Percentiles rank a stretch among this genome's conserved stretches.
These are phyloP conservation scores for Papilio machaon DNA, from an alignment of 1,140 invertebrate species.

Conservation along the genomic window DNA sequence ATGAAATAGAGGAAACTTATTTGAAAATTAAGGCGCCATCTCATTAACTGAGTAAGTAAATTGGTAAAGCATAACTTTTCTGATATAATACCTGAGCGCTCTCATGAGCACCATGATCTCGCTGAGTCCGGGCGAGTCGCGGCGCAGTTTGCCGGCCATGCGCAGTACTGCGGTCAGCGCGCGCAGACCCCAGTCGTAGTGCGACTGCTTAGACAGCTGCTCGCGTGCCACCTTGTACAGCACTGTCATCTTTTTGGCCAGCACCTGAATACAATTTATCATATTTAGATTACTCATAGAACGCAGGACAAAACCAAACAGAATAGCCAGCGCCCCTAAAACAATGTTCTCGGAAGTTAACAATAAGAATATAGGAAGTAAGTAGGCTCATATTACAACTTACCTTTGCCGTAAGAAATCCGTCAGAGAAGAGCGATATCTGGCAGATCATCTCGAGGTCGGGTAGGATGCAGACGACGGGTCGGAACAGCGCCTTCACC, in stretches of 20 bases:
- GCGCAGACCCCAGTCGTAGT: conserved; percentile 96
- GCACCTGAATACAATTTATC: conserved; percentile 75
- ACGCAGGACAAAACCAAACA: no score
- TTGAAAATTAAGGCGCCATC: not conserved
- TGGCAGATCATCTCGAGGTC: conserved; percentile 95
- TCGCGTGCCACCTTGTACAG: conserved; percentile 92
- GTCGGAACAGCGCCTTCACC: conserved; percentile 94
- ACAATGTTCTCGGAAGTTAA: no score
- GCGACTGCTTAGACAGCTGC: conserved; percentile 94
- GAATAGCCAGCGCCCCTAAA: no score
- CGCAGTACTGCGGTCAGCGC: conserved; percentile 93
- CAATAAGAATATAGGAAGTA: no score
- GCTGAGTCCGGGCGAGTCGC: conserved; percentile 87
- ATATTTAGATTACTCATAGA: no score
- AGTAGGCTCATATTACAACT: not conserved
- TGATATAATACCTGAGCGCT: conserved; percentile 84
- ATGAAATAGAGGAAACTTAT: not conserved
- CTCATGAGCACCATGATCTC: conserved; percentile 95
- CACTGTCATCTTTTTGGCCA: conserved; percentile 97
- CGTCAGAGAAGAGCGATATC: conserved; percentile 95
- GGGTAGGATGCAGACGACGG: conserved; percentile 94
- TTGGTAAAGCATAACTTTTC: no score
- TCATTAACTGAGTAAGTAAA: no score
- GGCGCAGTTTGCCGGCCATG: conserved; percentile 93
- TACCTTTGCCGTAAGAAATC: conserved; percentile 92